Conservation (phyloP, 2,113 vertebrate species). For the Dasyornis broadbenti region DNA sequence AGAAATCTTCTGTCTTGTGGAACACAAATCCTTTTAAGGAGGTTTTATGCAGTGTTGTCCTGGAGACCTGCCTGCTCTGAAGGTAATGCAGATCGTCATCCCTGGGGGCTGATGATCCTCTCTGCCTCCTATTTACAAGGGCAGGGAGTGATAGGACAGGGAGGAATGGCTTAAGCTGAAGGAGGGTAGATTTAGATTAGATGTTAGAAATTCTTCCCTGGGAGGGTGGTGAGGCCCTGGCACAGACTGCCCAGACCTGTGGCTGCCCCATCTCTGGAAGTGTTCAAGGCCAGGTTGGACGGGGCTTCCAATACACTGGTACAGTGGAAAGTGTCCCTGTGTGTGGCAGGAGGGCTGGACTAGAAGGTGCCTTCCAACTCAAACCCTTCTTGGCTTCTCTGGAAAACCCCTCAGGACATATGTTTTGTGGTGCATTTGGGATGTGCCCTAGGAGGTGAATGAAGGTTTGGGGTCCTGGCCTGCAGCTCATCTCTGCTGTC, state of each 20-base stretch:
- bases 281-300: background rate
- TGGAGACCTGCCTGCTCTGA: background rate
- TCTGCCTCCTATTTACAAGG: background rate
- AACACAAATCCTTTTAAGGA: background rate
- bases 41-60: background rate
- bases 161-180: background rate
- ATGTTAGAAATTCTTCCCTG: background rate
- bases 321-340: background rate
- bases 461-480: background rate
- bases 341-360: background rate
- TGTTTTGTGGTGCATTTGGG: background rate
- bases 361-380: background rate
- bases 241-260: background rate
- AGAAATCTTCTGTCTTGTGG: background rate
- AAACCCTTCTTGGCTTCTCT: background rate
- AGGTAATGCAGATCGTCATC: background rate
- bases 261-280: background rate
- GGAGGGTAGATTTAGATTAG: background rate
- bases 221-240: background rate
- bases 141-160: background rate
- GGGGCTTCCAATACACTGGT: accelerated
- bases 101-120: background rate
- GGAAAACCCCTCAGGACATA: background rate
- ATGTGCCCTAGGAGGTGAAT: background rate
- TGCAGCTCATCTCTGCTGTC: background rate